Base-by-base conservation (phyloP, 2,888 invertebrate species). In the Lycaena phlaeas region DNA sequence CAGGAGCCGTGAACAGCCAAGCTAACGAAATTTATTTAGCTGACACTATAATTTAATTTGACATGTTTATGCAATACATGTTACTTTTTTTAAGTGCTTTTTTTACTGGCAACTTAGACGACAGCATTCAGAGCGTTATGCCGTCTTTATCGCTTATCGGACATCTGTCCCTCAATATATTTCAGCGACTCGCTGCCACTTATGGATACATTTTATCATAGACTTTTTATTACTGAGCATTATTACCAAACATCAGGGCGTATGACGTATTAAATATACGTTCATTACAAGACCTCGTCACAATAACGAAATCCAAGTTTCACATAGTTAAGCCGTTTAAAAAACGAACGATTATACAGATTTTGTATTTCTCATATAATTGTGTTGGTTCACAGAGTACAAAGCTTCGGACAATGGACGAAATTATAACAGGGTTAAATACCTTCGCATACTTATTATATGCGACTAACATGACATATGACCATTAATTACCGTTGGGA, bases 351-450 rank as follows among this genome's bases (percentile, higher is more conserved):
- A 82, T 84, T 81, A 82, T 73, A 74, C 71, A 61, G 68, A 76
- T 81, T 84, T 82, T 70, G 73, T 78, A 71, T 60, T 59, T 60
- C 56, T 57, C 53, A 58, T 59, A 74, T 82, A 84, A 84, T 84
- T 82, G 81, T 76, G 72, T 65, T 67, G 67, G 82, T 84, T 84
- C 84, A 65, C 84, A 82, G 73, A 79, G 76, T 78, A 81, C 74
- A 69, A 78, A 73, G 59, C 54, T 67, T 73, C 67, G 79, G 82
- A 84, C 82, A 84, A 84, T 82, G 64, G 74, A 70, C 73, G 58
- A 76, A 81, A 82, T 76, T 79, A 77, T 81, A 79, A 75, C 75
- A 71, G 71, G 63, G 71, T 71, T 72, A 73, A 67, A 71, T 63
- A 60, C 61, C 72, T 84, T 82, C 84, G 81, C 84, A 79, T 84